These are phyloP conservation scores for Crenichthys baileyi DNA, from an alignment of 2,797 vertebrate species.

Conservation along the genomic window DNA sequence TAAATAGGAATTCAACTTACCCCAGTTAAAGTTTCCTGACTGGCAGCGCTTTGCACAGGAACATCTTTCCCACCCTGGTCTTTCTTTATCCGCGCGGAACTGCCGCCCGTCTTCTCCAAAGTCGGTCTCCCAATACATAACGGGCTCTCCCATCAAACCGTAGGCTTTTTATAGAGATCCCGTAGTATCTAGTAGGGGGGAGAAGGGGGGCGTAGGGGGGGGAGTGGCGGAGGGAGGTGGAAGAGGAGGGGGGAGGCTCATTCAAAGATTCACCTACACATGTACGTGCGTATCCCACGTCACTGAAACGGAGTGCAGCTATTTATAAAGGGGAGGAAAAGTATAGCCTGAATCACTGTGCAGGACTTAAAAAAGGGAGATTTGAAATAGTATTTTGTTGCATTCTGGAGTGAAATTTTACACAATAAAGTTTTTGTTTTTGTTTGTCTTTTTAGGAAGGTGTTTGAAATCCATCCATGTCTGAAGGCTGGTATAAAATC, in stretches of 20 bases:
- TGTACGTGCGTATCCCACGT: slow-evolving; percentile 84
- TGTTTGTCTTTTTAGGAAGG: neutral
- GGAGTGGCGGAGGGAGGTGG: slow-evolving; percentile 15
- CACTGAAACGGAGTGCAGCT: slow-evolving; percentile 78
- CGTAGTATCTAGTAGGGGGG: slow-evolving; percentile 80
- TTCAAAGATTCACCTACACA: slow-evolving; percentile 89
- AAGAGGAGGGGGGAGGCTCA: slow-evolving; percentile 76
- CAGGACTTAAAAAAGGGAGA: slow-evolving; percentile 38
- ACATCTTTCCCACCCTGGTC: neutral
- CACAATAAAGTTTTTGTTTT: neutral
- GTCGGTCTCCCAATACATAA: slow-evolving; percentile 73
- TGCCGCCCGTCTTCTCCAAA: slow-evolving; percentile 67
- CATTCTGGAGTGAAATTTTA: slow-evolving; percentile 4
- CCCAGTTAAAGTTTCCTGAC: slow-evolving; percentile 45
- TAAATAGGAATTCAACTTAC: slow-evolving; percentile 50
- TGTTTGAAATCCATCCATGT: neutral
- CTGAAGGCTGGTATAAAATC: neutral
- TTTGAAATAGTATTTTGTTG: slow-evolving; percentile 65
- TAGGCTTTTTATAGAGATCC: slow-evolving; percentile 87
- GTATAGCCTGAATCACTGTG: slow-evolving; percentile 62
- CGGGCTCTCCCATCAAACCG: slow-evolving; percentile 78
- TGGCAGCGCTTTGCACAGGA: neutral
- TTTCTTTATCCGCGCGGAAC: neutral
- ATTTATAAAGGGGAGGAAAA: slow-evolving; percentile 79
- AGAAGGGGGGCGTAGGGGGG: slow-evolving; percentile 21